Evolutionary conservation across 37 sponge, comb jelly and placozoan species (phyloP).

Genomic region (Cladorhizidae sp.): DNA sequence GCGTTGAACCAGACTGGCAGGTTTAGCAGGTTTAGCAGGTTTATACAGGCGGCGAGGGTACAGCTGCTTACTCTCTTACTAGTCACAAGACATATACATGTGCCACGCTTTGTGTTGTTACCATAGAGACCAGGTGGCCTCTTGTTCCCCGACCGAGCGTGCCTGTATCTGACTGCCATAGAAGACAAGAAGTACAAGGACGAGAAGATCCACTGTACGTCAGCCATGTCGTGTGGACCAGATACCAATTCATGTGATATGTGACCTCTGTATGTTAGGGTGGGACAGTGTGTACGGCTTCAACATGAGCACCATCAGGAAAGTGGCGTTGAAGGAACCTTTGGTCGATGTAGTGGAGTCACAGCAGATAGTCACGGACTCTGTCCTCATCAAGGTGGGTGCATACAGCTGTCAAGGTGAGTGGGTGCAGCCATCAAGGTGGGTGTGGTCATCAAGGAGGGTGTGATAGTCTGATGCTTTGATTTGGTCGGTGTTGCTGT

Average conservation of each 20-base stretch:
- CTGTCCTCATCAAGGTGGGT: slow-evolving; percentile 77
- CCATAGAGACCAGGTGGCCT: slow-evolving; percentile 82
- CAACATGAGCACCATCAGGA: slow-evolving; percentile 92
- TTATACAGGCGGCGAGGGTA: too few species aligned
- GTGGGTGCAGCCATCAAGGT: too few species aligned
- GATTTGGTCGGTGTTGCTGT: too few species aligned
- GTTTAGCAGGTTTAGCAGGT: too few species aligned
- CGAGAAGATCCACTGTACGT: slow-evolving; percentile 91
- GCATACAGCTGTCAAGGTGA: too few species aligned
- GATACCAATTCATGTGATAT: not conserved
- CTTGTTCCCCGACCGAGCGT: slow-evolving; percentile 92
- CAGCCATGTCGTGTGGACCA: not conserved
- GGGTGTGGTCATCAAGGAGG: too few species aligned
- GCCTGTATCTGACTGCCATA: slow-evolving; percentile 89
- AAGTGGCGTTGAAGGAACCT: slow-evolving; percentile 91
- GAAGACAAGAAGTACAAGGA: slow-evolving; percentile 98
- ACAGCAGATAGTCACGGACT: slow-evolving; percentile 72
- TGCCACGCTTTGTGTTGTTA: too few species aligned
- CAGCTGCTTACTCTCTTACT: too few species aligned
- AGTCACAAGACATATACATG: too few species aligned
- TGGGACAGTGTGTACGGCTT: slow-evolving; percentile 99
- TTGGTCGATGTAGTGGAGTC: slow-evolving; percentile 96
- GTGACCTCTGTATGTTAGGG: slow-evolving; percentile 46
- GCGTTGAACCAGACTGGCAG: too few species aligned
- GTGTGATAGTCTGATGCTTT: too few species aligned